Evolutionary conservation across 2,113 vertebrate genomes (phyloP).

Genomic region (Gnathonemus longibarbis): DNA sequence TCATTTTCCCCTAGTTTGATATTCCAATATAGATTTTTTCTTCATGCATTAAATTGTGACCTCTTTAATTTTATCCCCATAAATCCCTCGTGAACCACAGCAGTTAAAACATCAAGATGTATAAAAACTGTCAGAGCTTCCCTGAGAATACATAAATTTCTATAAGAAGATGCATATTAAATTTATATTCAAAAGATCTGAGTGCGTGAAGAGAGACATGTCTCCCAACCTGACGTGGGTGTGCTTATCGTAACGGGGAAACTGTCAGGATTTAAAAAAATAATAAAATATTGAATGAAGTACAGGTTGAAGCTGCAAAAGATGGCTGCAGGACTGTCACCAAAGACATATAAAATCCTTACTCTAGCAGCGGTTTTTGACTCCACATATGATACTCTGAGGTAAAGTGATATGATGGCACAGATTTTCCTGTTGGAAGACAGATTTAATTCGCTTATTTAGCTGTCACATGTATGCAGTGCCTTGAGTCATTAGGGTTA

Average conservation of each 20-base stretch:
- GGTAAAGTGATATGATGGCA: not conserved
- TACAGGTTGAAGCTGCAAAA: not conserved
- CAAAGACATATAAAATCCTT: not conserved
- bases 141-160: not conserved
- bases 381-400: not conserved
- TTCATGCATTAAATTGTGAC: not conserved
- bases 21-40: not conserved
- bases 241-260: not conserved
- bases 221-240: not conserved
- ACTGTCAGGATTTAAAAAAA: not conserved
- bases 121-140: not conserved
- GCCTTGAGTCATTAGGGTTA: not conserved
- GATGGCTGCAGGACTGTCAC: not conserved
- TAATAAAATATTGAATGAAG: not conserved
- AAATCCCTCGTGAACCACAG: not conserved
- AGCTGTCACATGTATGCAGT: not conserved
- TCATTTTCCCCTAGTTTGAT: not conserved
- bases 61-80: conserved; percentile 18
- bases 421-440: not conserved
- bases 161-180: not conserved
- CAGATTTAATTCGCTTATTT: not conserved
- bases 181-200: not conserved
- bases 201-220: not conserved
- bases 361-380: not conserved
- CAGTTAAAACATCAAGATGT: conserved; percentile 7